Conservation (phyloP, 2,888 invertebrate species). For the Stenotaenia linearis region DNA sequence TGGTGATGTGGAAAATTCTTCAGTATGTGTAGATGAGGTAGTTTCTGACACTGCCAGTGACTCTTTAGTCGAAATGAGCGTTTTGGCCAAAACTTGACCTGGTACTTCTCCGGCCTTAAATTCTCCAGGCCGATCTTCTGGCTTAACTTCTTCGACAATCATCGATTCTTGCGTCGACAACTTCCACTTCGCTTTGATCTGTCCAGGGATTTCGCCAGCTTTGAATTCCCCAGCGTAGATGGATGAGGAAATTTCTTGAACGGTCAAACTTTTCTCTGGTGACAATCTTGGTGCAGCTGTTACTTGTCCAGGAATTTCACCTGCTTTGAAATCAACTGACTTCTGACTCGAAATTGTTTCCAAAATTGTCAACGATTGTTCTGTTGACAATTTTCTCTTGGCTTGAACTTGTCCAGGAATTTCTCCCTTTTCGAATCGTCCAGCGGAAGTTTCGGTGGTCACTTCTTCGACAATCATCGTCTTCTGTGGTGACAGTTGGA, state of each 20-base stretch:
- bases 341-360: slow-evolving; percentile 29
- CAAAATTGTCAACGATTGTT: slow-evolving; percentile 28
- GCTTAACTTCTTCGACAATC: slow-evolving; percentile 38
- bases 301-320: slow-evolving; percentile 32
- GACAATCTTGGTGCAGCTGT: slow-evolving; percentile 35
- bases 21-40: background rate
- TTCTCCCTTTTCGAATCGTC: slow-evolving; percentile 30
- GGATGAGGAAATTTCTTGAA: slow-evolving; percentile 37
- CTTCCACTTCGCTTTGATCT: slow-evolving; percentile 34
- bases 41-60: slow-evolving; percentile 31
- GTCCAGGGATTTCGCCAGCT: slow-evolving; percentile 30
- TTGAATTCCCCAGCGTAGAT: slow-evolving; percentile 46
- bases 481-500: slow-evolving; percentile 35
- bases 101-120: slow-evolving; percentile 33
- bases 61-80: slow-evolving; percentile 36
- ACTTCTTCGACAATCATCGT: slow-evolving; percentile 36
- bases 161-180: slow-evolving; percentile 37
- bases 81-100: slow-evolving; percentile 20
- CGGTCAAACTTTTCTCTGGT: slow-evolving; percentile 39
- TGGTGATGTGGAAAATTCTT: slow-evolving; percentile 28
- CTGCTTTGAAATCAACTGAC: slow-evolving; percentile 28
- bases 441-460: slow-evolving; percentile 28
- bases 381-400: slow-evolving; percentile 30
- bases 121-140: slow-evolving; percentile 33
- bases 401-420: slow-evolving; percentile 33